Percentiles rank a stretch among this genome's conserved stretches.
phyloP scores from a whole-genome alignment of 2,797 vertebrate genomes.

The Myoxocephalus aenaeus region DNA sequence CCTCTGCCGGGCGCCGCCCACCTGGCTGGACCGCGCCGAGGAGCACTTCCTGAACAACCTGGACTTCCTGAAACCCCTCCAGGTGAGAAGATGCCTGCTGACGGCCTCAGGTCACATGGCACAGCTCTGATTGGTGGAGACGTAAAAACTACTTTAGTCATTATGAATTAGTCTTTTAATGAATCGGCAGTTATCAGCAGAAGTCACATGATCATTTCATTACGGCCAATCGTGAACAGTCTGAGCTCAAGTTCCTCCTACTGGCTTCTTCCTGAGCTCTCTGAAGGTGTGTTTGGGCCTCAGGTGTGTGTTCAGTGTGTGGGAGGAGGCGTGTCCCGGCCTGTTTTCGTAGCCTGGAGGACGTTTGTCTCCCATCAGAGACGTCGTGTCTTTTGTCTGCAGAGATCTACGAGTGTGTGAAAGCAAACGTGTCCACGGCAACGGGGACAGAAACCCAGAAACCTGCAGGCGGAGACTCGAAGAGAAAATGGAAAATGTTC shows the following conservation, averaged over 20 bases:
- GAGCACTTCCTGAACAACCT: slow-evolving; percentile 85
- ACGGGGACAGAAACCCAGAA: slow-evolving; percentile 3
- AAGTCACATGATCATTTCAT: no score
- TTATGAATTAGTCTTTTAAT: background rate
- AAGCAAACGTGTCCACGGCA: slow-evolving; percentile 36
- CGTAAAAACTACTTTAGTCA: background rate
- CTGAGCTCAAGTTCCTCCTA: background rate
- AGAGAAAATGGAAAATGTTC: background rate
- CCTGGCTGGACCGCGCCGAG: slow-evolving; percentile 84
- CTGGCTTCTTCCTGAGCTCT: background rate
- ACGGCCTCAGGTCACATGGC: background rate
- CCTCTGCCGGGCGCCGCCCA: slow-evolving; percentile 82
- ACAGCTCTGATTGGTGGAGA: background rate
- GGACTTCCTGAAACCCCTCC: slow-evolving; percentile 90
- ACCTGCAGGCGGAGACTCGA: background rate
- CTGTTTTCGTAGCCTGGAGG: slow-evolving; percentile 67
- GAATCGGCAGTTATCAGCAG: no score
- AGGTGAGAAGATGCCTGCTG: slow-evolving; percentile 77
- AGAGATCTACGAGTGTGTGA: slow-evolving; percentile 49
- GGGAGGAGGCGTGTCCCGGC: slow-evolving; percentile 63
- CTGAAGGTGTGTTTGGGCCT: background rate
- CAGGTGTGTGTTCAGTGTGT: slow-evolving; percentile 26
- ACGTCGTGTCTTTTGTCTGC: slow-evolving; percentile 44
- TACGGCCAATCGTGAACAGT: no score
- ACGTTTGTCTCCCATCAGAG: slow-evolving; percentile 43